These are phyloP conservation scores for Porites cylindrica DNA, from an alignment of 92 coral and sea anemone species.

Conservation along the genomic window DNA sequence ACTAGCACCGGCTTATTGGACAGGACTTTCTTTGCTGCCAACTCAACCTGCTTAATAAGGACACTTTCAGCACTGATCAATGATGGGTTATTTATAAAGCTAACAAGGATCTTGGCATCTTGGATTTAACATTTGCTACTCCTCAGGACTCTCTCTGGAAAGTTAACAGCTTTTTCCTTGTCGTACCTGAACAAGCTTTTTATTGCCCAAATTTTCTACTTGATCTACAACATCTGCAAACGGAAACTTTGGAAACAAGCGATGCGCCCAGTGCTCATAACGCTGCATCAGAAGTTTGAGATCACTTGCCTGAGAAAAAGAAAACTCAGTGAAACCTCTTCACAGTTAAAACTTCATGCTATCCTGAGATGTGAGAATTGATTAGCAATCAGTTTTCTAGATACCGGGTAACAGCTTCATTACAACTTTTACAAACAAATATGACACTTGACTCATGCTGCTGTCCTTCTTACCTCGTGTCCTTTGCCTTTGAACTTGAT, in stretches of 20 bases:
- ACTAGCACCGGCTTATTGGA: no score
- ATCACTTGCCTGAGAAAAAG: conserved; percentile 82
- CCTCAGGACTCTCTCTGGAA: not conserved
- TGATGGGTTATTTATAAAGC: no score
- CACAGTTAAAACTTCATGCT: no score
- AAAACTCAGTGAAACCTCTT: not conserved
- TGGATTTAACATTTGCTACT: no score
- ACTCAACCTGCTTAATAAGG: no score
- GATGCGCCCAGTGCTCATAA: conserved; percentile 98
- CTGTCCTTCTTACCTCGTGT: conserved; percentile 81
- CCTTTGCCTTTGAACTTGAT: conserved; percentile 95
- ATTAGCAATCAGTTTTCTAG: no score
- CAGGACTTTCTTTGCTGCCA: no score
- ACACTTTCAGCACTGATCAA: no score
- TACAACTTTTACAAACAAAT: no score
- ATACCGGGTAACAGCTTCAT: no score
- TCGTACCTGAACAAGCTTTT: conserved; percentile 92
- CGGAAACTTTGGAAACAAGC: conserved; percentile 95
- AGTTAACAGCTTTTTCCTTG: not conserved
- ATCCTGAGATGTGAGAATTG: no score
- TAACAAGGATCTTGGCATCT: no score
- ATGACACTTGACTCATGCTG: not conserved
- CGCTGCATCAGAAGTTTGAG: conserved; percentile 84
- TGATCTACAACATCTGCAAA: conserved; percentile 91
- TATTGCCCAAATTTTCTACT: conserved; percentile 84